Conservation (phyloP, 1,140 invertebrate species). For the Latrodectus geometricus region DNA sequence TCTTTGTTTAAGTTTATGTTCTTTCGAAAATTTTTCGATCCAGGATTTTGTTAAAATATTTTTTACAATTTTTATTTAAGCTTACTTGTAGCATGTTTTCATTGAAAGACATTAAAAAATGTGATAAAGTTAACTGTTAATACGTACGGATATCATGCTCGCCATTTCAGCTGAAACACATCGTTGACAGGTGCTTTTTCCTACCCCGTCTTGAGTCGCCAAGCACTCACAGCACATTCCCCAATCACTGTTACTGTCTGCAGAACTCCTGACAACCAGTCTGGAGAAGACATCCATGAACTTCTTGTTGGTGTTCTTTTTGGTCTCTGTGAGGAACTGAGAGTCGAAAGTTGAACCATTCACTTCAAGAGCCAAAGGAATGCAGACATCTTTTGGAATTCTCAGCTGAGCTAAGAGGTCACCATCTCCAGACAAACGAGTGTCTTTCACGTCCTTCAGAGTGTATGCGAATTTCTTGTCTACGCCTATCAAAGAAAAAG, state of each 20-base stretch:
- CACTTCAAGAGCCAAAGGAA: slow-evolving; percentile 82
- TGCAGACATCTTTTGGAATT: slow-evolving; percentile 81
- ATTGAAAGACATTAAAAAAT: too few species aligned
- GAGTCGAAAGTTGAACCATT: slow-evolving; percentile 77
- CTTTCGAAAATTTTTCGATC: neutral
- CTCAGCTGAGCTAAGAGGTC: slow-evolving; percentile 79
- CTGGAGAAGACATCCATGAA: slow-evolving; percentile 79
- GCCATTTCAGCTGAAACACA: slow-evolving; percentile 64
- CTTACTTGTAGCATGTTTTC: neutral
- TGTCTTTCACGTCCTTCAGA: slow-evolving; percentile 78
- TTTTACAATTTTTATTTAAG: neutral
- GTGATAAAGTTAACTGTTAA: neutral
- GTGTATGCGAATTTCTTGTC: slow-evolving; percentile 81
- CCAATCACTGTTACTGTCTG: slow-evolving; percentile 74
- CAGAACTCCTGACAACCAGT: slow-evolving; percentile 75
- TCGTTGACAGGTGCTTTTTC: slow-evolving; percentile 68
- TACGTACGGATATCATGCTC: slow-evolving; percentile 57
- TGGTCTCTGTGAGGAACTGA: slow-evolving; percentile 70
- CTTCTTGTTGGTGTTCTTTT: slow-evolving; percentile 76
- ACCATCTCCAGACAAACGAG: slow-evolving; percentile 74
- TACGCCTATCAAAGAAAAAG: slow-evolving; percentile 71
- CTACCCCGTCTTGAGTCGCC: slow-evolving; percentile 69
- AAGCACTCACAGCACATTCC: slow-evolving; percentile 80
- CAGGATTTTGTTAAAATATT: neutral
- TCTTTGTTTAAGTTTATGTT: neutral